These are phyloP conservation scores for Agelaius phoeniceus DNA, from an alignment of 2,113 vertebrate genomes.

Conservation along the genomic window DNA sequence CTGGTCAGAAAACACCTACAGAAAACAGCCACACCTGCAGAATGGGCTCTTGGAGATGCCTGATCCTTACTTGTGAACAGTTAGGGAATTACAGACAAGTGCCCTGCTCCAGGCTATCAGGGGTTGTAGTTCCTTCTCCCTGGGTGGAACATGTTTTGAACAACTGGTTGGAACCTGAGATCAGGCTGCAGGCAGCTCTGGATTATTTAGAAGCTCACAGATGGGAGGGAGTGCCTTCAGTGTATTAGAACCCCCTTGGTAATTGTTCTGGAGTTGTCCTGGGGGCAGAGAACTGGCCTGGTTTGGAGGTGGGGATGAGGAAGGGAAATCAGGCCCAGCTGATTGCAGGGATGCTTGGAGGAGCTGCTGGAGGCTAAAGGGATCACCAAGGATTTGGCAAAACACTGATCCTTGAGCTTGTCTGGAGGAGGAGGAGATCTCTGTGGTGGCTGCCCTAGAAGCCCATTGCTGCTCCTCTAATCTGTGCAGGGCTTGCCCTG, in stretches of 20 bases:
- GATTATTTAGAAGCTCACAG: not conserved
- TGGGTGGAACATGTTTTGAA: not conserved
- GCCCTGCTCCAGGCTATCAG: not conserved
- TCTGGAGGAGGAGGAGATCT: not conserved
- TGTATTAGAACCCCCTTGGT: not conserved
- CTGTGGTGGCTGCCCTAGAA: not conserved
- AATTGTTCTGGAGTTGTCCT: not conserved
- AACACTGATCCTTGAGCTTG: not conserved
- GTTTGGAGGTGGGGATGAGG: not conserved
- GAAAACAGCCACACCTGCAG: not conserved
- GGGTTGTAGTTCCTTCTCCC: not conserved
- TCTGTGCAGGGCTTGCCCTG: not conserved
- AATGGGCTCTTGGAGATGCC: not conserved
- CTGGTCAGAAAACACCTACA: accelerated
- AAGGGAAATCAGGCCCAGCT: not conserved
- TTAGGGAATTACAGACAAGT: not conserved
- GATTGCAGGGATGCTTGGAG: not conserved
- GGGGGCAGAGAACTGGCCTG: accelerated
- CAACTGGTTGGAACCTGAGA: not conserved
- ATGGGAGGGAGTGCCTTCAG: not conserved
- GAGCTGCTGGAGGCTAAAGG: not conserved
- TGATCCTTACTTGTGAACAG: not conserved
- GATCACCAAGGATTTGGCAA: not conserved
- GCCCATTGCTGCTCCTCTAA: not conserved
- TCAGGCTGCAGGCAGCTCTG: not conserved